phyloP scores from a whole-genome alignment of 2,797 vertebrate species.

The Echeneis naucrates region DNA sequence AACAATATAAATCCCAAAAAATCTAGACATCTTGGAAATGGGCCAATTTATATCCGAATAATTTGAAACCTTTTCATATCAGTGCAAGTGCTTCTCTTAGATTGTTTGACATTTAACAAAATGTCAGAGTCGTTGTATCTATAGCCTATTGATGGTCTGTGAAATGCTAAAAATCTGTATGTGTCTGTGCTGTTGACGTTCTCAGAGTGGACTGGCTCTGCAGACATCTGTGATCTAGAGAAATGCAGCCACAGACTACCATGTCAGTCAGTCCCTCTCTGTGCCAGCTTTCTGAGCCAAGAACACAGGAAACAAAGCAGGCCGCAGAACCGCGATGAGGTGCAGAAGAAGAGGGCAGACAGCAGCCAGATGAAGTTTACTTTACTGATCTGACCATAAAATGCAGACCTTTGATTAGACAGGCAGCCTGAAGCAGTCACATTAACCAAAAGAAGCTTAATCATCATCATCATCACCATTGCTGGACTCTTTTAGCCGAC shows the following conservation, averaged over 20 bases:
- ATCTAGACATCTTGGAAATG: not conserved
- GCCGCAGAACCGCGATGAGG: slow-evolving; percentile 36
- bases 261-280: slow-evolving; percentile 42
- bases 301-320: slow-evolving; percentile 36
- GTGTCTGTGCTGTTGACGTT: slow-evolving; percentile 37
- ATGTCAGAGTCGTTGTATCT: slow-evolving; percentile 15
- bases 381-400: slow-evolving; percentile 52
- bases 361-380: slow-evolving; percentile 52
- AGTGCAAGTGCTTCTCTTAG: not conserved
- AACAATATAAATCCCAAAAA: not conserved
- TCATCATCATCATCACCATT: slow-evolving; percentile 59
- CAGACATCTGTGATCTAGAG: slow-evolving; percentile 43
- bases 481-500: slow-evolving; percentile 40
- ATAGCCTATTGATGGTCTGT: slow-evolving; percentile 10
- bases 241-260: slow-evolving; percentile 39
- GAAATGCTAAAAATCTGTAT: slow-evolving; percentile 28
- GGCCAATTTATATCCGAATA: slow-evolving; percentile 10
- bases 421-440: slow-evolving; percentile 52
- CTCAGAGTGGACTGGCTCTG: slow-evolving; percentile 23
- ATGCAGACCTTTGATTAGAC: slow-evolving; percentile 68
- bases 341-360: slow-evolving; percentile 10
- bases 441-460: slow-evolving; percentile 53
- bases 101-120: slow-evolving; percentile 14
- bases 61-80: not conserved
- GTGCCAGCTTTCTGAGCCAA: slow-evolving; percentile 49